Percentiles rank a stretch among this genome's conserved stretches.
Conservation (phyloP, 2,888 invertebrate species). For the Oasisia sp. region DNA sequence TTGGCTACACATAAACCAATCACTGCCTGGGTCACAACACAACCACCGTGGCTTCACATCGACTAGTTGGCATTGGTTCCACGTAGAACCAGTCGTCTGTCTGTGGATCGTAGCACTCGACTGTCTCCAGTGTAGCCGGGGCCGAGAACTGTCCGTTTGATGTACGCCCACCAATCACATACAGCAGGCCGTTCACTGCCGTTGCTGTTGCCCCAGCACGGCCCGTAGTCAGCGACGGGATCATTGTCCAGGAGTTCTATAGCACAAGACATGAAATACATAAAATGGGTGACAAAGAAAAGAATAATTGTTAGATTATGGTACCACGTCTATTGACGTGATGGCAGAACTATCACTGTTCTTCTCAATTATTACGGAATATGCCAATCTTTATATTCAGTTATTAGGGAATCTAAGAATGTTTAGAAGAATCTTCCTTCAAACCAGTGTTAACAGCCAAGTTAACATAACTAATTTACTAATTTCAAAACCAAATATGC, state of each 20-base stretch:
- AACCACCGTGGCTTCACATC: constrained; percentile 37
- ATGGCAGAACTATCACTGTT: no score
- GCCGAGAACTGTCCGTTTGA: constrained; percentile 60
- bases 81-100: constrained; percentile 82
- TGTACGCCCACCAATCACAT: constrained; percentile 89
- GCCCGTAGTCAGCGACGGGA: constrained; percentile 79
- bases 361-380: no score
- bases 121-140: constrained; percentile 76
- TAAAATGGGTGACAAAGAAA: background rate
- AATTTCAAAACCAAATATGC: no score
- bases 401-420: no score
- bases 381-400: no score
- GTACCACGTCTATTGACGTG: no score
- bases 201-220: constrained; percentile 89
- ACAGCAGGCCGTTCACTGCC: constrained; percentile 84
- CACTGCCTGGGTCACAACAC: constrained; percentile 25
- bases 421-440: no score
- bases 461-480: no score
- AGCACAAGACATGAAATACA: constrained; percentile 24
- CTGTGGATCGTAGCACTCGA: constrained; percentile 86
- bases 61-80: constrained; percentile 75
- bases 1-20: no score
- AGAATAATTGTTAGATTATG: no score
- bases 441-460: no score
- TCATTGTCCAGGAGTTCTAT: constrained; percentile 75